phyloP scores from a whole-genome alignment of 2,113 vertebrate species.

The Lasiurus cinereus region DNA sequence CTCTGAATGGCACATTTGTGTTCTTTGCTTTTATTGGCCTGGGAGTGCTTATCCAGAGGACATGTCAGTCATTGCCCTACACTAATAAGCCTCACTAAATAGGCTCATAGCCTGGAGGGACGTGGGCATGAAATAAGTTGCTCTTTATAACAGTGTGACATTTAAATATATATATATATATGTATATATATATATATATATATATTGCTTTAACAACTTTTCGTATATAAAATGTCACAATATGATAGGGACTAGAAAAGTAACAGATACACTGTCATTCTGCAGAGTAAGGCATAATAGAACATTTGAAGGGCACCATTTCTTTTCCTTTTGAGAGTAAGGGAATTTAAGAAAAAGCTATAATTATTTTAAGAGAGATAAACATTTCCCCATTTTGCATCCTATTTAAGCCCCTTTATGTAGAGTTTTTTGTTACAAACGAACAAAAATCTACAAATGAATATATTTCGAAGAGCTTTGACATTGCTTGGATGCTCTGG shows the following conservation, averaged over 20 bases:
- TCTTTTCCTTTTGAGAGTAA: slow-evolving; percentile 50
- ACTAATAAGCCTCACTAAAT: slow-evolving; percentile 52
- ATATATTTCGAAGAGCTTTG: slow-evolving; percentile 16
- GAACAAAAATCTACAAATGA: not conserved
- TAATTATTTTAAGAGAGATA: slow-evolving; percentile 40
- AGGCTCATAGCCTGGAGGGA: slow-evolving; percentile 60
- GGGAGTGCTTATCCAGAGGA: slow-evolving; percentile 41
- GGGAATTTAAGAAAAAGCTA: slow-evolving; percentile 34
- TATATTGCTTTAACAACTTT: slow-evolving; percentile 56
- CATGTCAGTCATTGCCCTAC: not conserved
- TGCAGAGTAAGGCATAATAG: slow-evolving; percentile 42
- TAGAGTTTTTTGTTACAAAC: slow-evolving; percentile 44
- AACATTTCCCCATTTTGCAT: slow-evolving; percentile 35
- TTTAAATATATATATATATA: slow-evolving; percentile 53
- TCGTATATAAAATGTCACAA: slow-evolving; percentile 65
- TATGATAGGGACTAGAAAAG: slow-evolving; percentile 41
- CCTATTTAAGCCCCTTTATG: slow-evolving; percentile 14
- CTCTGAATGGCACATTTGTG: slow-evolving; percentile 58
- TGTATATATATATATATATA: slow-evolving; percentile 62
- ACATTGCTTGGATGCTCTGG: not conserved
- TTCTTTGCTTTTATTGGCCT: slow-evolving; percentile 65
- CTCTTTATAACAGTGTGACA: slow-evolving; percentile 16
- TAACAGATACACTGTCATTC: slow-evolving; percentile 37
- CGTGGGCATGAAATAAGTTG: slow-evolving; percentile 32
- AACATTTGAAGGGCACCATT: slow-evolving; percentile 8